A percentile compares a stretch with the other conserved stretches of the same genome.
These are phyloP conservation scores for Phrynocephalus vlangalii DNA, from an alignment of 2,797 vertebrate species.

Conservation along the genomic window DNA sequence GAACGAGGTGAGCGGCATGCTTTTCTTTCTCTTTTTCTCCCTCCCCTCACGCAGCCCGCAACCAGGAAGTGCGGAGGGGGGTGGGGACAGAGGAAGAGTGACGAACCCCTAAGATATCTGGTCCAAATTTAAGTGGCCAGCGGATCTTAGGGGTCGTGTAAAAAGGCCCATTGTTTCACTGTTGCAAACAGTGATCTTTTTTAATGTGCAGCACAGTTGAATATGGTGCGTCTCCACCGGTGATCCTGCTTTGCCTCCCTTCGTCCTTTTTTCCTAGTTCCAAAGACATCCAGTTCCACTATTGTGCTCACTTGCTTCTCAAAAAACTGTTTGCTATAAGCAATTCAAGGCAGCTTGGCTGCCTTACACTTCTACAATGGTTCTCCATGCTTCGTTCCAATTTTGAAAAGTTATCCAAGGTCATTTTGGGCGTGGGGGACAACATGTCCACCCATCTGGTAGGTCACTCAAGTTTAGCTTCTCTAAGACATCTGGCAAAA, in stretches of 20 bases:
- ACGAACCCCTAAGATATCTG: too few species aligned
- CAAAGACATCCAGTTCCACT: too few species aligned
- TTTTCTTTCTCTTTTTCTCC: too few species aligned
- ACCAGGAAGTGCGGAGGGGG: too few species aligned
- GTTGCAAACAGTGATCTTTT: background rate
- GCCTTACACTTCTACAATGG: background rate
- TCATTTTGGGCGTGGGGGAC: constrained; percentile 29
- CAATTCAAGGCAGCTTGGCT: background rate
- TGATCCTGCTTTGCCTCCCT: background rate
- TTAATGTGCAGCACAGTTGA: background rate
- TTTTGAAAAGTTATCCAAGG: constrained; percentile 59
- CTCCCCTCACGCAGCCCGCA: too few species aligned
- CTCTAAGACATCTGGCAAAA: constrained; percentile 62
- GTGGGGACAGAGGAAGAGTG: too few species aligned
- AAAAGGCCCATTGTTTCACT: too few species aligned
- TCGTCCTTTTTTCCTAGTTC: background rate
- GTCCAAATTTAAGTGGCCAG: too few species aligned
- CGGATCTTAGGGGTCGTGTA: too few species aligned
- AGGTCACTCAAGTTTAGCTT: constrained; percentile 30
- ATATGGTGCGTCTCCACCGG: too few species aligned
- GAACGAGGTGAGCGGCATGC: too few species aligned
- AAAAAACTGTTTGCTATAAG: background rate
- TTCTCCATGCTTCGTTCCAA: constrained; percentile 20
- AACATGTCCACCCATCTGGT: constrained; percentile 53
- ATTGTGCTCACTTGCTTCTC: background rate